These are phyloP conservation scores for Condylostylus longicornis DNA, from an alignment of 1,140 invertebrate genomes.

Conservation along the genomic window DNA sequence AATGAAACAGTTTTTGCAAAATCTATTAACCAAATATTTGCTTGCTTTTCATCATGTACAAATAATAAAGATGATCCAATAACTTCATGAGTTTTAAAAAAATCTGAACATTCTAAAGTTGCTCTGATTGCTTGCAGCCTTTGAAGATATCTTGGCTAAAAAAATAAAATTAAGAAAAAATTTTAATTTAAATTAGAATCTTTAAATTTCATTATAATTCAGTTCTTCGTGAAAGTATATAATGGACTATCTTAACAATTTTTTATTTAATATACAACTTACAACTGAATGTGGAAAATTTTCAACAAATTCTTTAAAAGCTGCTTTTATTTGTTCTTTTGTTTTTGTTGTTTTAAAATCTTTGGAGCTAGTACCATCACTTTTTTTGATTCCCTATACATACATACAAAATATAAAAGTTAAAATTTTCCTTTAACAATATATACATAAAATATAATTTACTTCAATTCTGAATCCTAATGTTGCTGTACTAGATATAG, in stretches of 20 bases:
- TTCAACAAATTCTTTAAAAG: constrained; percentile 68
- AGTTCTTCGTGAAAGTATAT: neutral
- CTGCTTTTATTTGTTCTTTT: constrained; percentile 62
- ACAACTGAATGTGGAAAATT: constrained; percentile 64
- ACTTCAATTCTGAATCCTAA: constrained; percentile 88
- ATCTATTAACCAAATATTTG: constrained; percentile 94
- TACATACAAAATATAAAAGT: neutral
- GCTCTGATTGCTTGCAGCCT: constrained; percentile 68
- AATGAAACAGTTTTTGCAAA: constrained; percentile 89
- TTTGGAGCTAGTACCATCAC: constrained; percentile 76
- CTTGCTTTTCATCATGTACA: constrained; percentile 77
- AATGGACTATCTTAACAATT: neutral
- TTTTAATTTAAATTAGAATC: neutral
- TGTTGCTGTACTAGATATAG: constrained; percentile 88
- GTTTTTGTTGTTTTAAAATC: constrained; percentile 94
- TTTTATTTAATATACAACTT: constrained; percentile 28
- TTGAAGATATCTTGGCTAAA: constrained; percentile 67
- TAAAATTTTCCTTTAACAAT: neutral
- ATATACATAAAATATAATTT: neutral
- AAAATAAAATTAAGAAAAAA: constrained; percentile 17
- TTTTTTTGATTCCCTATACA: constrained; percentile 62
- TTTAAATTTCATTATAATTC: neutral
- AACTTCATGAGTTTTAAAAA: constrained; percentile 85
- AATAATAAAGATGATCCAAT: constrained; percentile 93
- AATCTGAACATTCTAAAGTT: constrained; percentile 66